Evolutionary conservation across 2,797 vertebrate species (phyloP), one percentile per base, ranked within the genome.

Genomic region (Bradypodion pumilum): DNA sequence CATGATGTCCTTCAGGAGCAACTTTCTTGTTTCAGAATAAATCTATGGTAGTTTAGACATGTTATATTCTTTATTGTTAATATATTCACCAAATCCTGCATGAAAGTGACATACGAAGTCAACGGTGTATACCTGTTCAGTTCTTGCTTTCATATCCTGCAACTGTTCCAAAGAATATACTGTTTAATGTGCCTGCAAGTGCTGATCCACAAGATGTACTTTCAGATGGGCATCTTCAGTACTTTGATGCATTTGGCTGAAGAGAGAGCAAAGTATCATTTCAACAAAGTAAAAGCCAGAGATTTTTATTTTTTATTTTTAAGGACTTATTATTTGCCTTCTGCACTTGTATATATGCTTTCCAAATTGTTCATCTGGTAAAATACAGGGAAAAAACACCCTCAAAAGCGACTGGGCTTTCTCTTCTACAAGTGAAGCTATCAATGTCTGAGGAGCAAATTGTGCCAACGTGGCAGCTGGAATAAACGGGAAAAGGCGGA

Each of bases 131-230:
- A 77, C 78, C 2, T 56, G 56, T 59, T 86, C 49, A 78, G 52
- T 15, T 0, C 0, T 49, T 74, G 83, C 29, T 37, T 52, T 79
- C 27, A 74, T 87, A 63, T 72, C 65, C 40, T 19, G 49, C 35
- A 73, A 60, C 68, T 15, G 74, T 35, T 44, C 19, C 56, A 70
- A 77, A 91, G 62, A 70, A 87, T 44, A 1, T 6, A 37, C 78
- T 86, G 88, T 81, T 82, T 74, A 37, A 74, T 86, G 2, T 27
- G 37, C 72, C 78, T 86, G 35, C 21, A 88, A 74, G 21, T 74
- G n/a, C 52, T 74, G 80, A 86, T 52, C 44, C 80, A 82, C 75
- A 44, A 2, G 37, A 83, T 79, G n/a, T 85, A 32, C 56, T 35
- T 23, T 78, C 79, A 78, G 83, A 62, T 52, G 85, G 81, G 63